These are phyloP conservation scores for Sinohyriopsis cumingii DNA, from an alignment of 2,888 invertebrate genomes.

Conservation along the genomic window DNA sequence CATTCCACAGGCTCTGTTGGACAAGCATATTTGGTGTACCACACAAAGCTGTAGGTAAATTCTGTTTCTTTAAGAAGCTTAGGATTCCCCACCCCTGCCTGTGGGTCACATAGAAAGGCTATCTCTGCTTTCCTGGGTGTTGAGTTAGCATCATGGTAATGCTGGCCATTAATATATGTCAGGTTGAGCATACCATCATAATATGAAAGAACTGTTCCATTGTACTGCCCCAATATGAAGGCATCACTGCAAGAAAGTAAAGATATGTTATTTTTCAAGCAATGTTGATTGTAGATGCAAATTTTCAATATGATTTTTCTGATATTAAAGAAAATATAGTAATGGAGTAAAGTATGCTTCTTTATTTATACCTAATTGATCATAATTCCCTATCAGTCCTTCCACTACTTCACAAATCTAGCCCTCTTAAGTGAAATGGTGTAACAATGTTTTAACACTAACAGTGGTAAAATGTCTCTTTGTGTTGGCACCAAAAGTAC, in stretches of 20 bases:
- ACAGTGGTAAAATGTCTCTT: no score
- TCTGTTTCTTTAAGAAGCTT: conserved; percentile 59
- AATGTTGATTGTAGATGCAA: no score
- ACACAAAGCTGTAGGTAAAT: conserved; percentile 60
- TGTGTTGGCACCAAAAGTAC: no score
- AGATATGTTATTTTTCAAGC: background rate
- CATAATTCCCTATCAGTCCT: no score
- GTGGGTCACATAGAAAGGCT: conserved; percentile 65
- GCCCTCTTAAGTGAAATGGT: no score
- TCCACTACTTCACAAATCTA: no score
- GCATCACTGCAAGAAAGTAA: conserved; percentile 30
- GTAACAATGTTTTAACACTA: no score
- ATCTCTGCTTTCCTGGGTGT: conserved; percentile 63
- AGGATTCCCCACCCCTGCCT: conserved; percentile 61
- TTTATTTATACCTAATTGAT: no score
- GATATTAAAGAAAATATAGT: no score
- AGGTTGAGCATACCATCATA: conserved; percentile 69
- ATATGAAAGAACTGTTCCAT: conserved; percentile 50
- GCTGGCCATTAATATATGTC: conserved; percentile 63
- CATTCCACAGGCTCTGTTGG: conserved; percentile 58
- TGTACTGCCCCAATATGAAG: conserved; percentile 53
- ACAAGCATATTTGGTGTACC: conserved; percentile 62
- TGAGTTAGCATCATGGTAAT: conserved; percentile 49
- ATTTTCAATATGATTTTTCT: no score
- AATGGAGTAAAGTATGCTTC: no score